Percentiles rank a stretch among this genome's conserved stretches.
phyloP scores from a whole-genome alignment of 2,797 vertebrate genomes.

The Loriculus beryllinus region DNA sequence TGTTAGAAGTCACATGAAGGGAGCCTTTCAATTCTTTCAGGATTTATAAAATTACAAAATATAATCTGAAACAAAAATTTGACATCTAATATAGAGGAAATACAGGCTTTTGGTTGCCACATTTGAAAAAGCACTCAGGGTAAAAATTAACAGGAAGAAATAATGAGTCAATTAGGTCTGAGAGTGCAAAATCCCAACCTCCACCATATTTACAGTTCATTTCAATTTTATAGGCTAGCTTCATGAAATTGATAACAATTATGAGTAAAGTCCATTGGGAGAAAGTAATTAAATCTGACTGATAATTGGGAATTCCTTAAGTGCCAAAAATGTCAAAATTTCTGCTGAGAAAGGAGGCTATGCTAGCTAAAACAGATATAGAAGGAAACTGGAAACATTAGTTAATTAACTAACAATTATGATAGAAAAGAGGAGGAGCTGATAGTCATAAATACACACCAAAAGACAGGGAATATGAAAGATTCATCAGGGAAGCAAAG shows the following conservation, averaged over 20 bases:
- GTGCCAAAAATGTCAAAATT: not conserved
- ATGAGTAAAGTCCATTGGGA: slow-evolving; percentile 21
- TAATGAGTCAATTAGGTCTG: not conserved
- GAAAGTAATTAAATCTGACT: slow-evolving; percentile 44
- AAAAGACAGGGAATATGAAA: not conserved
- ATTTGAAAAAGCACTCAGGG: not conserved
- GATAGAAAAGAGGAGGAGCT: not conserved
- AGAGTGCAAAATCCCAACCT: not conserved
- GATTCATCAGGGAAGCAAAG: not conserved
- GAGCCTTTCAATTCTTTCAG: not conserved
- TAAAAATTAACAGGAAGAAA: not conserved
- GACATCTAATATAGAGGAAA: not conserved
- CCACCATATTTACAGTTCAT: not conserved
- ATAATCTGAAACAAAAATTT: not conserved
- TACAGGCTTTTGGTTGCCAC: not conserved
- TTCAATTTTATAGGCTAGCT: not conserved
- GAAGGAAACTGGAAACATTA: not conserved
- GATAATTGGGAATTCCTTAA: slow-evolving; percentile 7
- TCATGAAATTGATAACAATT: slow-evolving; percentile 2
- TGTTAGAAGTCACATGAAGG: not conserved
- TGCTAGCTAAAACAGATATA: not conserved
- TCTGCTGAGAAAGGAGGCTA: not conserved
- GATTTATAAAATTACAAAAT: not conserved
- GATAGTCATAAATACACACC: not conserved
- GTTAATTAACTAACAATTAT: slow-evolving; percentile 44